Conservation (phyloP, 2,797 vertebrate species). For the Acipenser ruthenus region DNA sequence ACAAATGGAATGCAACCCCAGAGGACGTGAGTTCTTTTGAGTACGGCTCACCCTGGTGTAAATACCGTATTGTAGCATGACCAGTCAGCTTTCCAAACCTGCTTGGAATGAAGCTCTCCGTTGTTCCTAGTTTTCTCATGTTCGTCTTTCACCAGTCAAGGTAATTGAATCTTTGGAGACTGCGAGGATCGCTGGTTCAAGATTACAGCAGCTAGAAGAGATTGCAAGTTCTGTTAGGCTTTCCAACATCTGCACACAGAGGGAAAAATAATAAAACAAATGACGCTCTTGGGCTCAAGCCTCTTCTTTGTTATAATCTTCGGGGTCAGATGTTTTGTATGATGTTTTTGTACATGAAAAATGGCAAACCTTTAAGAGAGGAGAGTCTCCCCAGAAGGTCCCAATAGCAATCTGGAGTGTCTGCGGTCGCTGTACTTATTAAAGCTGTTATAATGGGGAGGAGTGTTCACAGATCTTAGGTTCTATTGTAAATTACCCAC, state of each 20-base stretch:
- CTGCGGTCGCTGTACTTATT: too few species aligned
- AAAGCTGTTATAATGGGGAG: too few species aligned
- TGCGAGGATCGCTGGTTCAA: slow-evolving; percentile 29
- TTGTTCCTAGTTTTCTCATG: not conserved
- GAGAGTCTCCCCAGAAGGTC: too few species aligned
- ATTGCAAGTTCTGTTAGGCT: slow-evolving; percentile 16
- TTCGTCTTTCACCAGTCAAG: slow-evolving; percentile 14
- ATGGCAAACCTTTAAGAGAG: too few species aligned
- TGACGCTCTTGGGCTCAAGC: not conserved
- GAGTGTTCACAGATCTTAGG: too few species aligned
- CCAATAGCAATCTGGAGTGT: too few species aligned
- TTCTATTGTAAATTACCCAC: too few species aligned
- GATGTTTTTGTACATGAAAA: not conserved
- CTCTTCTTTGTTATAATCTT: not conserved
- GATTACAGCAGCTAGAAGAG: slow-evolving; percentile 13
- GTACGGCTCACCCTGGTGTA: too few species aligned
- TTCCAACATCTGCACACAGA: slow-evolving; percentile 12
- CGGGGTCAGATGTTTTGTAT: not conserved
- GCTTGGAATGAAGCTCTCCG: slow-evolving; percentile 20
- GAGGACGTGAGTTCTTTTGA: too few species aligned
- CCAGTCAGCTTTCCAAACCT: slow-evolving; percentile 22
- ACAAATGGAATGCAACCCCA: too few species aligned
- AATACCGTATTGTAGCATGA: too few species aligned
- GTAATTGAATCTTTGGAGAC: slow-evolving; percentile 22
- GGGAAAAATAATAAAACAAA: slow-evolving; percentile 4